Evolutionary conservation across 2,888 invertebrate genomes (phyloP), one percentile per base, ranked within the genome.

Genomic region (Busseola fusca): DNA sequence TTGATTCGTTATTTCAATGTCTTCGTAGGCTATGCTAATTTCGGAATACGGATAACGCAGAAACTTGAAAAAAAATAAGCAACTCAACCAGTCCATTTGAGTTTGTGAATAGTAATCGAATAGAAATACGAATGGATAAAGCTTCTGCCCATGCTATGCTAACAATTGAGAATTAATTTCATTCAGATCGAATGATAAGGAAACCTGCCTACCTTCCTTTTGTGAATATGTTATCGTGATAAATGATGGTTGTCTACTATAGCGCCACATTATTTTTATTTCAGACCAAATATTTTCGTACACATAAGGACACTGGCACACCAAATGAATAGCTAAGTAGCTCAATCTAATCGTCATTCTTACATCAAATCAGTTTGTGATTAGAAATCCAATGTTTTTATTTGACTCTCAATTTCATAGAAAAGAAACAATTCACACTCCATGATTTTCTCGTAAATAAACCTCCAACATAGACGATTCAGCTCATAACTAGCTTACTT

Each of bases 31-130:
- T 70, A 82, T 78, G 78, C 82, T 80, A 82, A 80, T 80, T 80
- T 80, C 50, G 69, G 78, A 80, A 82, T 82, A 82, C 78, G 81
- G 82, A 80, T 80, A 82, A 71, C 74, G 21, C 68, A 82, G 74
- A 69, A 70, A 67, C 72, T 73, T 74, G 68, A 78, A 78, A 78
- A 82, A 78, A 78, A 69, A 68, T 48, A 72, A 81, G 34, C 3
- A 34, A 34, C 65, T 72, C 67, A 63, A 69, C 65, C 70, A 64
- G 56, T 70, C 59, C 78, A 82, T 80, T 82, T 68, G 58, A 42
- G 80, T 69, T 78, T 58, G 66, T 73, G 78, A 63, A 80, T 69
- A 69, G 64, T 73, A 69, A 77, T 72, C 48, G 52, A 76, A 57
- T 60, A 68, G 58, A 60, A 65, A 74, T 65, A 62, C 71, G 48